Percentiles rank a stretch among this genome's conserved stretches.
Evolutionary conservation across 1,140 invertebrate genomes (phyloP).

Genomic region (Trichonephila inaurata): DNA sequence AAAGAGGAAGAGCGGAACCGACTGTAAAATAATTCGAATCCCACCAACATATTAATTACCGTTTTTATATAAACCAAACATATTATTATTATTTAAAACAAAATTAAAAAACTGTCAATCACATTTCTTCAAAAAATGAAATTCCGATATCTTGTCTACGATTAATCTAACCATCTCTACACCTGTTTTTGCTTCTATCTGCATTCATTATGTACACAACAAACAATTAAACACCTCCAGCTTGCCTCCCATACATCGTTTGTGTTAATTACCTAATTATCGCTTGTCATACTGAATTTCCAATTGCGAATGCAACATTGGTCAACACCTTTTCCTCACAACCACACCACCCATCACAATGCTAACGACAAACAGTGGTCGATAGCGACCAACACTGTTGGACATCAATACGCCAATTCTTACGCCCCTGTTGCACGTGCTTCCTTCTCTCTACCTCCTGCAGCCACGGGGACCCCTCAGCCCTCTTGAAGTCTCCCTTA

Average conservation of each 20-base stretch:
- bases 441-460: not conserved
- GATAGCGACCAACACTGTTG: not conserved
- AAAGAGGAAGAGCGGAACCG: too few relatives aligned
- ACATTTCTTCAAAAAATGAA: too few relatives aligned
- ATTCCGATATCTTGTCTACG: too few relatives aligned
- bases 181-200: too few relatives aligned
- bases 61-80: too few relatives aligned
- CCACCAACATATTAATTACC: too few relatives aligned
- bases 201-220: not conserved
- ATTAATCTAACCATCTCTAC: too few relatives aligned
- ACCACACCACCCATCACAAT: not conserved
- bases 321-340: not conserved
- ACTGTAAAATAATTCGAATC: too few relatives aligned
- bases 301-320: not conserved
- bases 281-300: not conserved
- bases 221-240: not conserved
- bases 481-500: not conserved
- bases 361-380: too few relatives aligned
- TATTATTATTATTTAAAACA: too few relatives aligned
- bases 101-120: too few relatives aligned
- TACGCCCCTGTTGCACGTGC: slow-evolving; percentile 31
- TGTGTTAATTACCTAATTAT: not conserved
- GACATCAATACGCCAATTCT: slow-evolving; percentile 29
- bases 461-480: too few relatives aligned
- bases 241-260: not conserved